A percentile compares a stretch with the other conserved stretches of the same genome.
Conservation (phyloP, 2,888 invertebrate species). For the Fabriciana adippe region DNA sequence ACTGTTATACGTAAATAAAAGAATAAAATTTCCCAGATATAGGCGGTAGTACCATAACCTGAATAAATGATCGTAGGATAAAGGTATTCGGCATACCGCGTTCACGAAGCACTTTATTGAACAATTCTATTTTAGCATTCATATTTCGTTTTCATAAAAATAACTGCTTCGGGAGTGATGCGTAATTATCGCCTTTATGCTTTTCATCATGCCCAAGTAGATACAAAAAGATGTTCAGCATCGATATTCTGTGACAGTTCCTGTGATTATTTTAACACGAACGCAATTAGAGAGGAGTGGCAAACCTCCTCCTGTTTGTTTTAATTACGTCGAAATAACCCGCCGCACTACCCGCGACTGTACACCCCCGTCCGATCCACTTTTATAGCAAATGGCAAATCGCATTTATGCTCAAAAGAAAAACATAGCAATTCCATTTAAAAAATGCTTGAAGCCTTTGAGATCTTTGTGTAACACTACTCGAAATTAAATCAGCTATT, state of each 20-base stretch:
- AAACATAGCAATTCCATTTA: slow-evolving; percentile 29
- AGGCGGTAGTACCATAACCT: slow-evolving; percentile 41
- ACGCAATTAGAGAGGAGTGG: slow-evolving; percentile 79
- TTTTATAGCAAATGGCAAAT: slow-evolving; percentile 74
- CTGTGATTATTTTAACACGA: slow-evolving; percentile 77
- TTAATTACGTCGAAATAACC: slow-evolving; percentile 78
- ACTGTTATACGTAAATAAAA: slow-evolving; percentile 2
- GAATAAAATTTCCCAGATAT: slow-evolving; percentile 28
- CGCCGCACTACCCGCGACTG: slow-evolving; percentile 54
- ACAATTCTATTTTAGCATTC: slow-evolving; percentile 41
- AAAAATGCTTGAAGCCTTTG: slow-evolving; percentile 14
- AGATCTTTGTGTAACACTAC: slow-evolving; percentile 17
- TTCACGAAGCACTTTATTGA: slow-evolving; percentile 37
- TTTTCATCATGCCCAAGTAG: not conserved
- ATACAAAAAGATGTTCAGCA: slow-evolving; percentile 37
- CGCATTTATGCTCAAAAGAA: slow-evolving; percentile 59
- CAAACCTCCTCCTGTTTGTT: slow-evolving; percentile 77
- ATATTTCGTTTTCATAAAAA: slow-evolving; percentile 28
- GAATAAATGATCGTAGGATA: slow-evolving; percentile 46
- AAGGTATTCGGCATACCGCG: slow-evolving; percentile 42
- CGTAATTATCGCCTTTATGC: not conserved
- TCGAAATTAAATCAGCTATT: slow-evolving; percentile 16
- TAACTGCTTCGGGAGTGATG: not conserved
- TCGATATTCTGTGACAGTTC: slow-evolving; percentile 61
- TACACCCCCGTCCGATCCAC: slow-evolving; percentile 51